phyloP scores from a whole-genome alignment of 2,888 invertebrate genomes.

The Antheraea yamamai region DNA sequence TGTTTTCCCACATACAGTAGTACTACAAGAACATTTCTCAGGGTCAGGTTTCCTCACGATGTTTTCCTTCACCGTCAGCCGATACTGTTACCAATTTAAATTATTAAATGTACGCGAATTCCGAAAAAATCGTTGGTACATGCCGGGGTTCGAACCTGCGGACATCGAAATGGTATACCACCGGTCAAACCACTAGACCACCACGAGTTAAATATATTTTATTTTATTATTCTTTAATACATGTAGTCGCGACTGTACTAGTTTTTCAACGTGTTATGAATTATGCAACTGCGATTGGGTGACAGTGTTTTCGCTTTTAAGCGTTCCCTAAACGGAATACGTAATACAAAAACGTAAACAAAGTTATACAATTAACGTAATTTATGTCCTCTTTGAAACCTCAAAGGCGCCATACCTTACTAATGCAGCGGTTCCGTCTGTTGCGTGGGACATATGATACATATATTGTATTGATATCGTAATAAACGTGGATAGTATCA shows the following conservation, averaged over 20 bases:
- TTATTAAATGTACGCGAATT: too few relatives aligned
- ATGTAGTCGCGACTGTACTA: not conserved
- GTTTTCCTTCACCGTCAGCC: too few relatives aligned
- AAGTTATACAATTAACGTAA: slow-evolving; percentile 4
- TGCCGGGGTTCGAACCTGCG: too few relatives aligned
- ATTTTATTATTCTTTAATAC: not conserved
- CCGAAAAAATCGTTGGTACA: too few relatives aligned
- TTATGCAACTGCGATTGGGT: slow-evolving; percentile 21
- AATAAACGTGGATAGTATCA: too few relatives aligned
- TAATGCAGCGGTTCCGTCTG: not conserved
- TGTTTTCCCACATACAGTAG: too few relatives aligned
- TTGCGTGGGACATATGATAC: not conserved
- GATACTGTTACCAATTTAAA: too few relatives aligned
- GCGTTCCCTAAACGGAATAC: slow-evolving; percentile 8
- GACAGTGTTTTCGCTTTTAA: slow-evolving; percentile 16
- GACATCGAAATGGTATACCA: too few relatives aligned
- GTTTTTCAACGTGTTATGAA: slow-evolving; percentile 19
- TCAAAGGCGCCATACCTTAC: not conserved
- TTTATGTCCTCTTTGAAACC: slow-evolving; percentile 5
- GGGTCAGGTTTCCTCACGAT: too few relatives aligned
- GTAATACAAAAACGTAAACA: slow-evolving; percentile 4
- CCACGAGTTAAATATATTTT: not conserved
- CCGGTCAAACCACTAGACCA: too few relatives aligned
- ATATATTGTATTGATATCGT: not conserved
- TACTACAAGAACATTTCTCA: too few relatives aligned